Conservation (phyloP, 2,113 vertebrate genomes). For the Falcunculus frontatus region DNA sequence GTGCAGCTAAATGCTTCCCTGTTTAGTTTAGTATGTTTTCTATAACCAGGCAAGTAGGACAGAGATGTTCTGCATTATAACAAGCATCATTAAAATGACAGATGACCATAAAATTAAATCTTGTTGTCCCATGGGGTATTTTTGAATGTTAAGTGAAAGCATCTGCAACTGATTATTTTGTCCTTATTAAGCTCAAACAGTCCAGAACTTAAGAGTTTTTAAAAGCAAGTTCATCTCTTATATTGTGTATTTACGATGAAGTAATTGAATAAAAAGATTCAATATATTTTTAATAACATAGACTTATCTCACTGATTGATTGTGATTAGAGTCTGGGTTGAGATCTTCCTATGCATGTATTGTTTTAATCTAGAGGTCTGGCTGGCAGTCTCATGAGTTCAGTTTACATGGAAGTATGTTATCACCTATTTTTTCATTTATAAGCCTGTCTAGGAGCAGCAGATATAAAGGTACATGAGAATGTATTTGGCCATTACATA, state of each 20-base stretch:
- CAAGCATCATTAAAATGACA: constrained; percentile 43
- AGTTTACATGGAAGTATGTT: background rate
- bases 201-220: background rate
- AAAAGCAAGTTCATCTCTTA: constrained; percentile 18
- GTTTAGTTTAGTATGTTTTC: constrained; percentile 16
- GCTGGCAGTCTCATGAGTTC: background rate
- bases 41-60: background rate
- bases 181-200: constrained; percentile 33
- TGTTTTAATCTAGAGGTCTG: background rate
- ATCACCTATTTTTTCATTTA: background rate
- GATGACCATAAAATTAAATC: constrained; percentile 55
- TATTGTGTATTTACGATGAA: background rate
- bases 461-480: background rate
- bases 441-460: background rate
- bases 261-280: background rate
- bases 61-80: constrained; percentile 42
- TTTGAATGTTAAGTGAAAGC: constrained; percentile 37
- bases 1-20: background rate
- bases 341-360: background rate
- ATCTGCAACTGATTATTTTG: constrained; percentile 39
- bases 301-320: background rate
- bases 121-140: background rate
- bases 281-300: background rate
- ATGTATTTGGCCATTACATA: background rate
- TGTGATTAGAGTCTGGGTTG: background rate